Percentiles rank a stretch among this genome's conserved stretches.
Evolutionary conservation across 2,113 vertebrate genomes (phyloP).

Genomic region (Thermophis baileyi): DNA sequence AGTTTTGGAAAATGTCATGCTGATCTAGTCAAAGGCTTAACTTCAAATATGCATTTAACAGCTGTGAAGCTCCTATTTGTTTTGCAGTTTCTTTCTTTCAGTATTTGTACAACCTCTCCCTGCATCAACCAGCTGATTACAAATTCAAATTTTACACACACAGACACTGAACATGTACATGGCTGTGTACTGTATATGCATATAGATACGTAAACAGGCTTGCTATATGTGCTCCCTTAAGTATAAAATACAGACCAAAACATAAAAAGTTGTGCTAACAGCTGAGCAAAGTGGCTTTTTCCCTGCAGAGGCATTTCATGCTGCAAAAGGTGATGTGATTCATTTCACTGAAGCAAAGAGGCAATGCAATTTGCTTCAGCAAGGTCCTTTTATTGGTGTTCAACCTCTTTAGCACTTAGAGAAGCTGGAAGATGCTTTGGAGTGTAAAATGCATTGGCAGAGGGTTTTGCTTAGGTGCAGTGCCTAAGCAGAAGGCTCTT

Average conservation of each 20-base stretch:
- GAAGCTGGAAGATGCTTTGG: not conserved
- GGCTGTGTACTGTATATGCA: not conserved
- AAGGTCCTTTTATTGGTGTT: not conserved
- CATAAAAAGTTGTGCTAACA: not conserved
- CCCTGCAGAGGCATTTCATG: not conserved
- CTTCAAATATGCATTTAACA: not conserved
- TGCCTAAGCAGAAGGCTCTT: not conserved
- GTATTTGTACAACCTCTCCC: not conserved
- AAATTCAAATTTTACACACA: not conserved
- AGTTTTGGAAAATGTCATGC: not conserved
- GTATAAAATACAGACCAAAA: not conserved
- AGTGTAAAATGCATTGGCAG: not conserved
- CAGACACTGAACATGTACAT: not conserved
- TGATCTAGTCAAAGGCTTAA: not conserved
- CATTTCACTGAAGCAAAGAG: not conserved
- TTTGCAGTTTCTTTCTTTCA: not conserved
- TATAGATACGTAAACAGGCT: not conserved
- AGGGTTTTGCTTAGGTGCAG: not conserved
- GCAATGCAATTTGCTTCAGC: not conserved
- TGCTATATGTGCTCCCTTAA: not conserved
- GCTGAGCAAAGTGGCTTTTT: not conserved
- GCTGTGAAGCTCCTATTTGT: not conserved
- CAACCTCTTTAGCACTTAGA: not conserved
- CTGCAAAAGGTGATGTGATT: not conserved
- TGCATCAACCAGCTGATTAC: not conserved